Evolutionary conservation across 2,888 invertebrate genomes (phyloP), one percentile per base, ranked within the genome.

Genomic region (Agrotis clavis): DNA sequence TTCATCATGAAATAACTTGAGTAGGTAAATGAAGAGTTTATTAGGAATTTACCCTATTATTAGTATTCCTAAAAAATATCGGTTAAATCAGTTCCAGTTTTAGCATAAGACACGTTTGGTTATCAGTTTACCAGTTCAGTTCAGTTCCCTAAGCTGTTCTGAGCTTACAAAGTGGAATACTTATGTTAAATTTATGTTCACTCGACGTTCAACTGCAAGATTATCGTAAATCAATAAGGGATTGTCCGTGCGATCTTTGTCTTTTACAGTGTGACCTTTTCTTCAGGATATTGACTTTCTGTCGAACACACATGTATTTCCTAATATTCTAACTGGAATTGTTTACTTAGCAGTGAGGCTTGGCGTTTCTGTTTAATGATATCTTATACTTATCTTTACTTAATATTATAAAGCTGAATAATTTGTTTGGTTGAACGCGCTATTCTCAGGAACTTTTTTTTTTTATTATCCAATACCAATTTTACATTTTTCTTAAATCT

Each of bases 161-260:
- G 57, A 77, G 69, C 81, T 71, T 56, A 74, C 75, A 70, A 57
- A 74, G 48, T 65, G 50, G 76, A 51, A 80, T 63, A 66, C 73
- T 71, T 75, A 78, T 78, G 78, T 81, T 30, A 82, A 81, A 74
- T 71, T 50, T 75, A 82, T 75, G 50, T 48, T 54, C 45, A 4
- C 47, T 11, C 60, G 45, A 61, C 57, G 68, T 48, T 71, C 66
- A 53, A n/a, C 9, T 72, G 62, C 67, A 77, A 59, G 47, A 41
- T 65, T 60, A 61, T 74, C 54, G 63, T 48, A 61, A 64, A 71
- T 75, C 68, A 82, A 81, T 78, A 57, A 45, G 7, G 1, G 18
- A 57, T 50, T 65, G 45, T 62, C 51, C 30, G 16, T 41, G 47
- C 25, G 41, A 48, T 18, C 14, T 51, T 25, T 68, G 60, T 25